These are phyloP conservation scores for Salvator merianae DNA, from an alignment of 2,113 vertebrate genomes.

Conservation along the genomic window DNA sequence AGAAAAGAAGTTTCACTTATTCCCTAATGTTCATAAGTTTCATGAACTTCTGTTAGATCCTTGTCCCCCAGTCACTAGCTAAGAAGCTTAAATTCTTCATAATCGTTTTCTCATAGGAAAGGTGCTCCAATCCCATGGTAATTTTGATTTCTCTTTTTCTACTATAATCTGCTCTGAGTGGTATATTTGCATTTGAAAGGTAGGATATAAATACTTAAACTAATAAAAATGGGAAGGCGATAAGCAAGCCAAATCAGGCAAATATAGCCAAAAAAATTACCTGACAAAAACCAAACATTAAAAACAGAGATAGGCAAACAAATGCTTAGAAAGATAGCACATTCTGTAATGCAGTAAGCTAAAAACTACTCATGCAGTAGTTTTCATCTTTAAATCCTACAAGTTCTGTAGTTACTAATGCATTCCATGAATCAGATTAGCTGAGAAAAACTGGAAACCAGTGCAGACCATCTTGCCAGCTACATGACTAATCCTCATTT, in stretches of 20 bases:
- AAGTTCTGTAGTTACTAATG: not conserved
- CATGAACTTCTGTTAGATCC: not conserved
- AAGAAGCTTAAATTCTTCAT: not conserved
- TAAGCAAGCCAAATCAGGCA: not conserved
- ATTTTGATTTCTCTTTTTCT: not conserved
- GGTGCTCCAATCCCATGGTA: not conserved
- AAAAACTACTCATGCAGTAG: too few species aligned
- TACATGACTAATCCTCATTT: not conserved
- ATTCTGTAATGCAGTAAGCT: not conserved
- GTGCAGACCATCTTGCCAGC: not conserved
- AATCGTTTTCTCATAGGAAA: not conserved
- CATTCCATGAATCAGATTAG: slow-evolving; percentile 8
- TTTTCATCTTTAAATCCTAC: not conserved
- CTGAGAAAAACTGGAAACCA: not conserved
- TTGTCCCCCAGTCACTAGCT: not conserved
- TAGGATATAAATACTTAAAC: not conserved
- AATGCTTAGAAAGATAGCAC: not conserved
- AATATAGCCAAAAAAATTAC: not conserved
- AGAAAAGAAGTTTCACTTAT: not conserved
- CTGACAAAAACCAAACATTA: not conserved
- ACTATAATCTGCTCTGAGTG: too few species aligned
- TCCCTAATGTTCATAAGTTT: not conserved
- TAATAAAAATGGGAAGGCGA: not conserved
- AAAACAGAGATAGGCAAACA: not conserved
- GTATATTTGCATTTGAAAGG: not conserved